A percentile compares a stretch with the other conserved stretches of the same genome.
These are phyloP conservation scores for Micrastur ruficollis DNA, from an alignment of 2,797 vertebrate genomes.

Conservation along the genomic window DNA sequence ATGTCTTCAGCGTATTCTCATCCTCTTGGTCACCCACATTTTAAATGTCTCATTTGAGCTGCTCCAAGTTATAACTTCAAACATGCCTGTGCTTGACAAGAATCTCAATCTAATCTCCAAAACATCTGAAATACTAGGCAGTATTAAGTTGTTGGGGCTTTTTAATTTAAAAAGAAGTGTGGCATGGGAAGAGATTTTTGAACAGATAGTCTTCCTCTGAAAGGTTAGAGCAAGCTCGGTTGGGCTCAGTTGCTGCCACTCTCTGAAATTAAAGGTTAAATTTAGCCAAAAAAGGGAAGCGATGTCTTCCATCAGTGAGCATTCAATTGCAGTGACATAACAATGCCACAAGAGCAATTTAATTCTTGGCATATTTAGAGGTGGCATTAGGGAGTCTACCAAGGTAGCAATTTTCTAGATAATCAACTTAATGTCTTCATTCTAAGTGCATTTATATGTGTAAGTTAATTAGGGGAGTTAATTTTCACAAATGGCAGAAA, in stretches of 20 bases:
- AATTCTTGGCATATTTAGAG: conserved; percentile 70
- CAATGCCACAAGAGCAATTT: conserved; percentile 68
- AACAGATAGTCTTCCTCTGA: neutral
- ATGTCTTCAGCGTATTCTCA: neutral
- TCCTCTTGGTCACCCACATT: neutral
- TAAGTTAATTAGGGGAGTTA: conserved; percentile 78
- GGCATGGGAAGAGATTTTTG: neutral
- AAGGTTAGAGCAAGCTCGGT: neutral
- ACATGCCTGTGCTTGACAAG: neutral
- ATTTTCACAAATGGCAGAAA: conserved; percentile 76
- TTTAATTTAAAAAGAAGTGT: neutral
- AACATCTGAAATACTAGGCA: neutral
- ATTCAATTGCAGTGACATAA: conserved; percentile 45
- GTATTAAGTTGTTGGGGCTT: neutral
- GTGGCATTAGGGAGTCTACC: conserved; percentile 62
- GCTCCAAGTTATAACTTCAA: neutral
- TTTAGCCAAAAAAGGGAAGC: conserved; percentile 11
- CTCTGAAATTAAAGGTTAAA: conserved; percentile 48
- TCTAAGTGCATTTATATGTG: conserved; percentile 61
- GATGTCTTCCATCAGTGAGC: conserved; percentile 33
- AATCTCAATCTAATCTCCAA: neutral
- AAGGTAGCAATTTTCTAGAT: conserved; percentile 80
- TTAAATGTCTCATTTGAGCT: neutral
- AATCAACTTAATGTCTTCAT: conserved; percentile 80
- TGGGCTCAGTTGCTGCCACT: conserved; percentile 12